These are phyloP conservation scores for Drosophila paulistorum DNA, from an alignment of 1,140 invertebrate species.

Conservation along the genomic window DNA sequence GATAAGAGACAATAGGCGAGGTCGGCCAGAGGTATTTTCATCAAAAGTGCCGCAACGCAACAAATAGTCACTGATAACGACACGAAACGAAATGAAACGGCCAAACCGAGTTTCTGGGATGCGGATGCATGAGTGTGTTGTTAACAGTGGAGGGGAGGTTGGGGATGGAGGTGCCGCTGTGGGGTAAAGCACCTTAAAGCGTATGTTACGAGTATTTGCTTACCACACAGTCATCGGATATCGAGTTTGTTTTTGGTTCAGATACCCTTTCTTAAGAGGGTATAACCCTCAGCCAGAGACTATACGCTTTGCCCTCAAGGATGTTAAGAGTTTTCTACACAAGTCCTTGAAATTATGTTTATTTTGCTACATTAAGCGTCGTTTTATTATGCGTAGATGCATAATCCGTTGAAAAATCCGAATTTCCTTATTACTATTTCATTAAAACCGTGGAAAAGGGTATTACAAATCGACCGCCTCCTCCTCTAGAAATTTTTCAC, in stretches of 20 bases:
- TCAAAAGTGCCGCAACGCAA: conserved; percentile 17
- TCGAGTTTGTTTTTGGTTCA: background rate
- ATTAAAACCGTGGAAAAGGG: background rate
- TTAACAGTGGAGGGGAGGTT: background rate
- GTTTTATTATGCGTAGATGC: too few species aligned
- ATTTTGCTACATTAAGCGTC: too few species aligned
- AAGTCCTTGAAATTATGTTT: too few species aligned
- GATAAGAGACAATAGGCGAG: background rate
- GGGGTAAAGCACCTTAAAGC: conserved; percentile 20
- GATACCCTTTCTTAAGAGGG: background rate
- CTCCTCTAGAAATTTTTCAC: background rate
- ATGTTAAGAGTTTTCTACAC: too few species aligned
- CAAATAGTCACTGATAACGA: conserved; percentile 20
- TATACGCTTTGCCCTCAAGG: too few species aligned
- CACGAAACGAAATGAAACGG: background rate
- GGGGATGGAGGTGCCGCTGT: background rate
- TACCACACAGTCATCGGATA: conserved; percentile 13
- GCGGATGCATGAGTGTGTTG: conserved; percentile 11
- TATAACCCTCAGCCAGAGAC: background rate
- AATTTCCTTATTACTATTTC: too few species aligned
- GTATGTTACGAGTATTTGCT: conserved; percentile 7
- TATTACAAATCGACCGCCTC: background rate
- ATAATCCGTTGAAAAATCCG: too few species aligned
- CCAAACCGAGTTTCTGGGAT: background rate
- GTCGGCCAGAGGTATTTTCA: background rate